phyloP scores from a whole-genome alignment of 1,140 invertebrate genomes.

The Trinorchestia longiramus region DNA sequence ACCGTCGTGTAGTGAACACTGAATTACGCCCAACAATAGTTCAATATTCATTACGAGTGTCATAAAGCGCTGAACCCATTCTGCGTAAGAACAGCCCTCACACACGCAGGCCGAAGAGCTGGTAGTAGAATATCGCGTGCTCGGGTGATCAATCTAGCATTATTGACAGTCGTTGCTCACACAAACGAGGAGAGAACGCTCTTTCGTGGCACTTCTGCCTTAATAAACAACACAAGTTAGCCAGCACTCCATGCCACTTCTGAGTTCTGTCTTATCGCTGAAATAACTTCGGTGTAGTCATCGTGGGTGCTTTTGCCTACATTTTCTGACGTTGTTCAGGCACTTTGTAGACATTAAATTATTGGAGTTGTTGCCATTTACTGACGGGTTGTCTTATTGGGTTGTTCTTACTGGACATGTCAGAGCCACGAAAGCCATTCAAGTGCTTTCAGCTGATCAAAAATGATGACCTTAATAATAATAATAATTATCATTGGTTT shows the following conservation, averaged over 20 bases:
- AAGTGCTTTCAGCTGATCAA: neutral
- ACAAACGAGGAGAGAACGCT: conserved; percentile 6
- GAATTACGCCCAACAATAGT: neutral
- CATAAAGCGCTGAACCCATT: neutral
- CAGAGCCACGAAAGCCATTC: neutral
- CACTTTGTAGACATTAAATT: neutral
- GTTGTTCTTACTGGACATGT: too few relatives aligned
- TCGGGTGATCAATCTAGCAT: neutral
- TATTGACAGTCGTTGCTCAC: neutral
- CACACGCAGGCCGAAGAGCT: neutral
- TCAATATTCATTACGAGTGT: neutral
- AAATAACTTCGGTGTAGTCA: neutral
- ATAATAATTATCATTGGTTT: neutral
- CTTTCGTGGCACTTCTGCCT: neutral
- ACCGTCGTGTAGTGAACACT: neutral
- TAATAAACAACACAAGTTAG: conserved; percentile 9
- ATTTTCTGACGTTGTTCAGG: neutral
- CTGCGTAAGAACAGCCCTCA: neutral
- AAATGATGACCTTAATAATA: neutral
- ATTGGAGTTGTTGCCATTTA: neutral
- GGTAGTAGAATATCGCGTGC: neutral
- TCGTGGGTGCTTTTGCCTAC: neutral
- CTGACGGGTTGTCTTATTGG: neutral
- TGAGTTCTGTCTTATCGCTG: neutral
- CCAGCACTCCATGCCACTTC: neutral